Evolutionary conservation across 2,113 vertebrate species (phyloP).

Genomic region (Propithecus coquereli): DNA sequence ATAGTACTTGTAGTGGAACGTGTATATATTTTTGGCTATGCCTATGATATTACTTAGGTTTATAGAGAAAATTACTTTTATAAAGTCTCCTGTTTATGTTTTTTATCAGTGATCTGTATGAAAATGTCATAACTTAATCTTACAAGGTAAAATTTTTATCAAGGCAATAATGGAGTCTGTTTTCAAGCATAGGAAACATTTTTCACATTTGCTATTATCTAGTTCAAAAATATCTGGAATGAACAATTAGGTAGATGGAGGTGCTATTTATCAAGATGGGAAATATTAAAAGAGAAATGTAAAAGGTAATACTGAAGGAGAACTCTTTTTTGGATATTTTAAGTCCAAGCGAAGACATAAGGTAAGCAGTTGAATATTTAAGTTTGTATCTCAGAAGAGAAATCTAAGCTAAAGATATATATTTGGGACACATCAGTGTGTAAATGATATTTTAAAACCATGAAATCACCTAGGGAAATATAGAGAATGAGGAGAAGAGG

Average conservation of each 20-base stretch:
- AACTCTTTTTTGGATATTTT: slow-evolving; percentile 45
- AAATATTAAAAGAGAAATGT: slow-evolving; percentile 13
- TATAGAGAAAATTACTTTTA: slow-evolving; percentile 36
- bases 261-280: slow-evolving; percentile 14
- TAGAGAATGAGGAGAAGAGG: slow-evolving; percentile 19
- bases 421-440: neutral
- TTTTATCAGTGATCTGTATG: neutral
- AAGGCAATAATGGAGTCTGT: neutral
- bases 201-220: slow-evolving; percentile 13
- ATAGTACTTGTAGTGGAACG: neutral
- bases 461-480: slow-evolving; percentile 24
- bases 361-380: neutral
- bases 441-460: slow-evolving; percentile 44
- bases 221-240: slow-evolving; percentile 27
- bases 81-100: slow-evolving; percentile 20
- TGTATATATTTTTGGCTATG: neutral
- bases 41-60: neutral
- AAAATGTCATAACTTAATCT: slow-evolving; percentile 26
- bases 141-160: slow-evolving; percentile 21
- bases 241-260: neutral
- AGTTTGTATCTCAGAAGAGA: slow-evolving; percentile 33
- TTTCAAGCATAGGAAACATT: neutral
- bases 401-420: slow-evolving; percentile 15
- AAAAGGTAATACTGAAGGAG: neutral
- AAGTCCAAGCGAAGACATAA: slow-evolving; percentile 31